A percentile compares a stretch with the other conserved stretches of the same genome.
These are phyloP conservation scores for Aptenodytes patagonicus DNA, from an alignment of 2,113 vertebrate species.

Conservation along the genomic window DNA sequence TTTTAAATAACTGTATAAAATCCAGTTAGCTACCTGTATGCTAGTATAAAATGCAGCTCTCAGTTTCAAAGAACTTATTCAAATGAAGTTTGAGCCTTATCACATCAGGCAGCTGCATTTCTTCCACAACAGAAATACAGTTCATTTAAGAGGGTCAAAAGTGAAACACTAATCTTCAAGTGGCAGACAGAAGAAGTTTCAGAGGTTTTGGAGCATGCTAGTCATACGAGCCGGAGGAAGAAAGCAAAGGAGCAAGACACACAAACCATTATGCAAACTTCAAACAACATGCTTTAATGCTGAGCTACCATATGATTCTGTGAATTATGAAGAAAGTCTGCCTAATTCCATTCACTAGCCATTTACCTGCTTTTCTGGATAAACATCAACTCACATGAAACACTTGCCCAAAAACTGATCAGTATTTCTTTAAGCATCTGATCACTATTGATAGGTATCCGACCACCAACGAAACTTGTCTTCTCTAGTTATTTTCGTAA, in stretches of 20 bases:
- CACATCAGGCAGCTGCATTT: neutral
- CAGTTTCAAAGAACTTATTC: neutral
- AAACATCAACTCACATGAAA: neutral
- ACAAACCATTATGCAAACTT: neutral
- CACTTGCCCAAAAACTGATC: neutral
- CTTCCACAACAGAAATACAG: neutral
- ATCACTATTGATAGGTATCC: neutral
- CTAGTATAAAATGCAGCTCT: neutral
- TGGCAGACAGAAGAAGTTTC: neutral
- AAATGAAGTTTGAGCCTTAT: neutral
- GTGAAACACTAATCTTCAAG: neutral
- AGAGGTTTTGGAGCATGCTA: neutral
- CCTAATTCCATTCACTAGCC: neutral
- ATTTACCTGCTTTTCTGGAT: neutral
- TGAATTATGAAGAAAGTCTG: neutral
- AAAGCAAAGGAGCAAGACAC: neutral
- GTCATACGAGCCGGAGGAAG: neutral
- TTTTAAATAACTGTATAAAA: neutral
- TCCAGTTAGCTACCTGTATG: neutral
- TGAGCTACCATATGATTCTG: neutral
- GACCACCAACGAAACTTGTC: neutral
- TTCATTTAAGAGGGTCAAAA: neutral
- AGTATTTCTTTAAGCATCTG: neutral
- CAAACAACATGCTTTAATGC: neutral
- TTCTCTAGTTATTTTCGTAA: neutral